These are phyloP conservation scores for Sesamia nonagrioides DNA, from an alignment of 1,140 invertebrate species.

Conservation along the genomic window DNA sequence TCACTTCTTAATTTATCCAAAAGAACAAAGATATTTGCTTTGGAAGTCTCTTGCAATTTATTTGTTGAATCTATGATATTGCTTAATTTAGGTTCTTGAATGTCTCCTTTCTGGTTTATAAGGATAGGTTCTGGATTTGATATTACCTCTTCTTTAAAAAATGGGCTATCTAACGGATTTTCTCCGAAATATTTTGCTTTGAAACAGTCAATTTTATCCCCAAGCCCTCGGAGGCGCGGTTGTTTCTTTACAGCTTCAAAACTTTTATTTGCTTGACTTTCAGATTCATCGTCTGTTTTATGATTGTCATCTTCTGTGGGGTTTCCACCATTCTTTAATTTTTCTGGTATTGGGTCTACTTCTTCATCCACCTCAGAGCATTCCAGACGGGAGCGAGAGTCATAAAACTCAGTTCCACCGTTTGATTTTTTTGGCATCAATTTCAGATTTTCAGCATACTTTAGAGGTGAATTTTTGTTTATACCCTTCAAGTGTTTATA, in stretches of 20 bases:
- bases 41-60: conserved; percentile 42
- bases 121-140: conserved; percentile 75
- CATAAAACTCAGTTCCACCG: conserved; percentile 89
- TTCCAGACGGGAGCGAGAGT: conserved; percentile 81
- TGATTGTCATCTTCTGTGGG: conserved; percentile 64
- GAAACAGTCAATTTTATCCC: conserved; percentile 92
- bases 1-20: conserved; percentile 59
- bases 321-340: conserved; percentile 82
- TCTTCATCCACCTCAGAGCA: conserved; percentile 86
- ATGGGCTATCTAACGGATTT: conserved; percentile 92
- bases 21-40: conserved; percentile 57
- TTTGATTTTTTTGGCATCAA: conserved; percentile 88
- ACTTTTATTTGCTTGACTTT: conserved; percentile 54
- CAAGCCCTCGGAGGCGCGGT: conserved; percentile 87
- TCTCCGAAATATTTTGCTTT: conserved; percentile 92
- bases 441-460: conserved; percentile 88
- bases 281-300: conserved; percentile 54
- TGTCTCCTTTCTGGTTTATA: conserved; percentile 47
- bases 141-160: conserved; percentile 90
- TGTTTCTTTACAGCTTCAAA: conserved; percentile 68
- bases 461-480: conserved; percentile 87
- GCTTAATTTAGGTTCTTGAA: conserved; percentile 49
- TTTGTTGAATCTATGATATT: conserved; percentile 35
- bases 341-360: conserved; percentile 87
- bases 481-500: conserved; percentile 71